These are phyloP conservation scores for Leptinotarsa juncta DNA, from an alignment of 2,888 invertebrate genomes.

Conservation along the genomic window DNA sequence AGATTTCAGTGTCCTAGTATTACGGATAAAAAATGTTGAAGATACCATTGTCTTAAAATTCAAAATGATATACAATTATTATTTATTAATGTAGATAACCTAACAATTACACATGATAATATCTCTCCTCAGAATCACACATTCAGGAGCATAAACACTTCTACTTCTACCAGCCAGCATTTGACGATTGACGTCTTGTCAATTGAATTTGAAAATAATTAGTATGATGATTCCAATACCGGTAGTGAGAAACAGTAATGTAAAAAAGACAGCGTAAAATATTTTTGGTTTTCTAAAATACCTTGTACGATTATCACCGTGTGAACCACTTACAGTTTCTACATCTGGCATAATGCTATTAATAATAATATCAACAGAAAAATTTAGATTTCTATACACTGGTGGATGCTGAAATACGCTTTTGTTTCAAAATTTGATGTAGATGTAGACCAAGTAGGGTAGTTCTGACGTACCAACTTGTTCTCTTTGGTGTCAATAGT, in stretches of 20 bases:
- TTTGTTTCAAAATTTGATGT: no score
- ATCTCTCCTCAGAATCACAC: neutral
- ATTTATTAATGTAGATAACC: neutral
- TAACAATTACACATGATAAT: neutral
- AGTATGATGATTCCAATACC: slow-evolving; percentile 6
- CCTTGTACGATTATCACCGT: neutral
- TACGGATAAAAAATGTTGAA: neutral
- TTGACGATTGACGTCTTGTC: neutral
- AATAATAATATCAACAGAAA: no score
- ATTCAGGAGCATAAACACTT: neutral
- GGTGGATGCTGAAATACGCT: no score
- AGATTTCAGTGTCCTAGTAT: slow-evolving; percentile 14
- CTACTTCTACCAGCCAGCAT: neutral
- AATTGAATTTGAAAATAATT: neutral
- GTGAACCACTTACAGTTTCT: neutral
- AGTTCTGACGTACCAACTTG: no score
- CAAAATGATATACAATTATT: neutral
- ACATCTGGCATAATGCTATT: no score
- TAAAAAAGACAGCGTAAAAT: slow-evolving; percentile 18
- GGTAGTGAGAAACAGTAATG: neutral
- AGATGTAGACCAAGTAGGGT: no score
- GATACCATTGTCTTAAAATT: neutral
- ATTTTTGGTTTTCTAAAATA: slow-evolving; percentile 20
- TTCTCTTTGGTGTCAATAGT: no score
- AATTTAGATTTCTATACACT: no score